Evolutionary conservation across 2,113 vertebrate genomes (phyloP).

Genomic region (Charadrius vociferus): DNA sequence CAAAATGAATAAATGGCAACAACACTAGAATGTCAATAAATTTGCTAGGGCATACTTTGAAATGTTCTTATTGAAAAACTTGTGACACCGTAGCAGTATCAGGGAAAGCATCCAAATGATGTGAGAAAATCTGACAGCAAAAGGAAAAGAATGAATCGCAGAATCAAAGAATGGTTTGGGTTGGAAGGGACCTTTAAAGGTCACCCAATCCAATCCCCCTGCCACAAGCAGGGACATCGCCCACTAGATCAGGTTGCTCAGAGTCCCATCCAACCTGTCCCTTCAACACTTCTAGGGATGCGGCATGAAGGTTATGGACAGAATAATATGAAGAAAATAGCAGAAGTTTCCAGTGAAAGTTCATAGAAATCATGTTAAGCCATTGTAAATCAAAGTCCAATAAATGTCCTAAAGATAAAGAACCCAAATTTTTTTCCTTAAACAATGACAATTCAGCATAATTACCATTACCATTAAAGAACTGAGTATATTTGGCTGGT

Average conservation of each 20-base stretch:
- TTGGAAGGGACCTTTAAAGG: background rate
- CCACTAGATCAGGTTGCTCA: background rate
- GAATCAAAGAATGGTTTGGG: background rate
- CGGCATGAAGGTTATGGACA: fast-evolving
- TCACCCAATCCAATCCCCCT: background rate
- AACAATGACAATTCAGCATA: background rate
- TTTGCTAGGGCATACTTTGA: background rate
- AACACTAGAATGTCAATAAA: background rate
- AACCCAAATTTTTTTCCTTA: background rate
- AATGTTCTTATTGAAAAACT: background rate
- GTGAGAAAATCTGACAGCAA: background rate
- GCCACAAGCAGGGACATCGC: background rate
- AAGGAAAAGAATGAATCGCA: background rate
- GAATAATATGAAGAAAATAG: background rate
- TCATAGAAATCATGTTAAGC: background rate
- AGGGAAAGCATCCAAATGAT: background rate
- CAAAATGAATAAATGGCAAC: background rate
- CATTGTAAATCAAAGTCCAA: background rate
- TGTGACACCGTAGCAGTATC: background rate
- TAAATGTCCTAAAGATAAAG: background rate
- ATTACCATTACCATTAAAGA: background rate
- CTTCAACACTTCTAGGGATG: background rate
- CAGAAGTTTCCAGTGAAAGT: background rate
- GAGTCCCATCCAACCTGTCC: background rate
- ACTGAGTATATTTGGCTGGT: background rate